A percentile compares a stretch with the other conserved stretches of the same genome.
Conservation (phyloP, 1,140 invertebrate species). For the Teleopsis dalmanni region DNA sequence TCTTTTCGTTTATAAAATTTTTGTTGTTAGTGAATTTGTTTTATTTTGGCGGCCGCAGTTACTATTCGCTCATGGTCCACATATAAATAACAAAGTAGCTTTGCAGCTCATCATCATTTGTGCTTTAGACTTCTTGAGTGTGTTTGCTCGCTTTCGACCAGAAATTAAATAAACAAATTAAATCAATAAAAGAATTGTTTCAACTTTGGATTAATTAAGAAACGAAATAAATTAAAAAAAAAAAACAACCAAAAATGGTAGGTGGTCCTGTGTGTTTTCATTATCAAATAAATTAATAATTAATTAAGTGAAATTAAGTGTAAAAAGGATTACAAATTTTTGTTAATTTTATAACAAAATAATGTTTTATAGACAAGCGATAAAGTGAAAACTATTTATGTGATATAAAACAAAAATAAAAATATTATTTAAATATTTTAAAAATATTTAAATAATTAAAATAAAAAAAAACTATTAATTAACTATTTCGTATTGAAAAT, state of each 20-base stretch:
- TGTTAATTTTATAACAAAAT: background rate
- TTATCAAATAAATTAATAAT: no score
- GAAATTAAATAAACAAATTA: background rate
- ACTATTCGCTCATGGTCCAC: conserved; percentile 1
- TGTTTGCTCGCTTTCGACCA: background rate
- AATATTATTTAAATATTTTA: no score
- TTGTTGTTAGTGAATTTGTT: no score
- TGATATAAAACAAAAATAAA: no score
- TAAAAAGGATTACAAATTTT: background rate
- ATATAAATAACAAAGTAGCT: conserved; percentile 8
- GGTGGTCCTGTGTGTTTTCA: no score
- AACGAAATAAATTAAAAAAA: background rate
- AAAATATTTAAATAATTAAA: no score
- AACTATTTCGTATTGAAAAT: no score
- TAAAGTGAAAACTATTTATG: no score
- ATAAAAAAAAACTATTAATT: no score
- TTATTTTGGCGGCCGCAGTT: no score
- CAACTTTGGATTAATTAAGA: background rate
- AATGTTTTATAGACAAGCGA: background rate
- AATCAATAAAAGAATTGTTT: background rate
- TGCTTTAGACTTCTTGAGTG: conserved; percentile 1
- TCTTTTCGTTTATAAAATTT: no score
- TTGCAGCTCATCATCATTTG: conserved; percentile 8
- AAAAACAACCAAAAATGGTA: conserved; percentile 7
- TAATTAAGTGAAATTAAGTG: background rate